These are phyloP conservation scores for Apistogramma diplotaenia DNA, from an alignment of 2,113 vertebrate genomes.

Conservation along the genomic window DNA sequence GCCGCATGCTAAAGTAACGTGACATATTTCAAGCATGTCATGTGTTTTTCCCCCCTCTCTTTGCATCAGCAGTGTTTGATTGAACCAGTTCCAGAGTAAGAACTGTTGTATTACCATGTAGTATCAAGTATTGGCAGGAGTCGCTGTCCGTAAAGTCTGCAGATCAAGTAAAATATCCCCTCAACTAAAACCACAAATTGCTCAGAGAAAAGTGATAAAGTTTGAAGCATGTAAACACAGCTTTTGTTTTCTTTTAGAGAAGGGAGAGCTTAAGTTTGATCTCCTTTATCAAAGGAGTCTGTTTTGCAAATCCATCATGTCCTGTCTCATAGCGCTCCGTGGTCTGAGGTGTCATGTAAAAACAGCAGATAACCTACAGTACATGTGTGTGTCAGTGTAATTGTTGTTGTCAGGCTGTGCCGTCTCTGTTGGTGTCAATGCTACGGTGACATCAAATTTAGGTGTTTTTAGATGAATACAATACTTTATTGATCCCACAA, in stretches of 20 bases:
- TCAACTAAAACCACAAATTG: slow-evolving; percentile 12
- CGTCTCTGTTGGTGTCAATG: slow-evolving; percentile 41
- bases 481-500: too few species aligned
- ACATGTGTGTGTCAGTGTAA: slow-evolving; percentile 14
- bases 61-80: not conserved
- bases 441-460: slow-evolving; percentile 43
- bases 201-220: slow-evolving; percentile 19
- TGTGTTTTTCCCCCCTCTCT: not conserved
- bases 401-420: slow-evolving; percentile 50
- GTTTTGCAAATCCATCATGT: slow-evolving; percentile 39
- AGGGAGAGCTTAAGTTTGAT: slow-evolving; percentile 28
- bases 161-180: slow-evolving; percentile 38
- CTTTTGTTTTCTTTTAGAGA: slow-evolving; percentile 33
- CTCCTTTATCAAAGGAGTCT: slow-evolving; percentile 30
- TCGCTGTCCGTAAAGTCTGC: slow-evolving; percentile 9
- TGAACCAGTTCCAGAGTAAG: slow-evolving; percentile 8
- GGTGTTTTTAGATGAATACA: slow-evolving; percentile 6
- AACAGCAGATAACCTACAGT: slow-evolving; percentile 54
- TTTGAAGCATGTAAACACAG: slow-evolving; percentile 45
- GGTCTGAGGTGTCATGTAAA: slow-evolving; percentile 15
- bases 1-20: not conserved
- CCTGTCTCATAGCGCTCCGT: not conserved
- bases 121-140: slow-evolving; percentile 11
- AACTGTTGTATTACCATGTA: not conserved
- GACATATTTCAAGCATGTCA: not conserved